These are phyloP conservation scores for Littorina saxatilis DNA, from an alignment of 1,140 invertebrate genomes.

Conservation along the genomic window DNA sequence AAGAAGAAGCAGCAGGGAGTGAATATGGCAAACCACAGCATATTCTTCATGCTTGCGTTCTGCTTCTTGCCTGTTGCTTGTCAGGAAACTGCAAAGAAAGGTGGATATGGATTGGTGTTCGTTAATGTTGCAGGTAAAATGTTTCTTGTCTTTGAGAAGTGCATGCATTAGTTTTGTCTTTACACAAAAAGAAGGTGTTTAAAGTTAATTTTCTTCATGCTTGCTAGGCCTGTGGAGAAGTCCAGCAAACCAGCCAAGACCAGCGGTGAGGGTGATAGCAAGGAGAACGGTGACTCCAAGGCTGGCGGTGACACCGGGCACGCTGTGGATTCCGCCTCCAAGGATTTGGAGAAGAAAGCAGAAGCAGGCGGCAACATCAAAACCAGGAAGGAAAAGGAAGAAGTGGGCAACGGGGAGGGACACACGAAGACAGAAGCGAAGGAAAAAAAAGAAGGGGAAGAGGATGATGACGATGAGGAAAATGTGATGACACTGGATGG, in stretches of 20 bases:
- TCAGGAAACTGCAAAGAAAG: no score
- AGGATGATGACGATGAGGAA: background rate
- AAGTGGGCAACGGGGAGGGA: constrained; percentile 20
- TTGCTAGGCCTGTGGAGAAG: no score
- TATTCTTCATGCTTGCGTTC: no score
- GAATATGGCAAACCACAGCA: no score
- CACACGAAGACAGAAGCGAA: constrained; percentile 24
- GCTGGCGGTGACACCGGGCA: background rate
- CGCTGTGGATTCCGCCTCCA: background rate
- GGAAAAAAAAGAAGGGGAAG: background rate
- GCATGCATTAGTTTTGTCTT: no score
- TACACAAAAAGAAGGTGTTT: no score
- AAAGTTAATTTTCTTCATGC: no score
- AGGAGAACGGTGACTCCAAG: constrained; percentile 8
- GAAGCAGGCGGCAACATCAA: background rate
- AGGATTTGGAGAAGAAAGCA: background rate
- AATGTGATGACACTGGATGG: constrained; percentile 41
- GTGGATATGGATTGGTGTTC: no score
- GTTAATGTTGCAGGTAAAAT: no score
- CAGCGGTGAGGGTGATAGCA: background rate
- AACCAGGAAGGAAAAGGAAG: background rate
- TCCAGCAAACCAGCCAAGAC: background rate
- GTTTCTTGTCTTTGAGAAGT: no score
- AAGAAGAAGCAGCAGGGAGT: no score
- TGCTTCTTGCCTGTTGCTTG: no score